Evolutionary conservation across 2,113 vertebrate species (phyloP).

Genomic region (Chaenocephalus aceratus): DNA sequence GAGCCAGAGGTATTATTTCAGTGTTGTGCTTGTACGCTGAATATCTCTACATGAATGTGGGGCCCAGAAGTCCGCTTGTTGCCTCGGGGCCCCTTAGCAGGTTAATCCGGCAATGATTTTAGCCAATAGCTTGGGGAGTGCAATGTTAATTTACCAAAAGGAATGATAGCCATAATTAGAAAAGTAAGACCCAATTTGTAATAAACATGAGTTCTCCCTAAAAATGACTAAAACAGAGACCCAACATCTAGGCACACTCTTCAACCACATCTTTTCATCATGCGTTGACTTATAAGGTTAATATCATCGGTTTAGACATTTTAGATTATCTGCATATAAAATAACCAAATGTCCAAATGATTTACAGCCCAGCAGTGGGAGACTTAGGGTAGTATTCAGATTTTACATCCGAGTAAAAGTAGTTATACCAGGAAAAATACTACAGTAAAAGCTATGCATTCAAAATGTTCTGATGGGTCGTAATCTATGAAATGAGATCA

Average conservation of each 20-base stretch:
- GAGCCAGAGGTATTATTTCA: background rate
- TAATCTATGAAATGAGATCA: too few relatives aligned
- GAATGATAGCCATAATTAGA: conserved; percentile 1
- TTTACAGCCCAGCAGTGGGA: too few relatives aligned
- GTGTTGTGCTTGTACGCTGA: background rate
- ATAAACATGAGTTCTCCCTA: background rate
- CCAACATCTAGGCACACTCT: background rate
- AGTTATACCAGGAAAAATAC: too few relatives aligned
- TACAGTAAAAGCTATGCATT: too few relatives aligned
- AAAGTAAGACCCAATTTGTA: background rate
- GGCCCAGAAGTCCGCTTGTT: background rate
- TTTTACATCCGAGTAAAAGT: too few relatives aligned
- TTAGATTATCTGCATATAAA: background rate
- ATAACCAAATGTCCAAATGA: background rate
- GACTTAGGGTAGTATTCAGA: too few relatives aligned
- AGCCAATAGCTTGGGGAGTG: background rate
- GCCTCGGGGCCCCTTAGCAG: background rate
- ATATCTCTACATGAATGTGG: background rate
- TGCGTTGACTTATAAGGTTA: background rate
- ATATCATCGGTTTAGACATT: background rate
- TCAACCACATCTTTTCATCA: background rate
- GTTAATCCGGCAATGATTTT: conserved; percentile 5
- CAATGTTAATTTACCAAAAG: background rate
- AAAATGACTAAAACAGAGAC: background rate
- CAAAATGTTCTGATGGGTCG: too few relatives aligned